Conservation (phyloP, 1,140 invertebrate genomes). For the Lucilia sericata region DNA sequence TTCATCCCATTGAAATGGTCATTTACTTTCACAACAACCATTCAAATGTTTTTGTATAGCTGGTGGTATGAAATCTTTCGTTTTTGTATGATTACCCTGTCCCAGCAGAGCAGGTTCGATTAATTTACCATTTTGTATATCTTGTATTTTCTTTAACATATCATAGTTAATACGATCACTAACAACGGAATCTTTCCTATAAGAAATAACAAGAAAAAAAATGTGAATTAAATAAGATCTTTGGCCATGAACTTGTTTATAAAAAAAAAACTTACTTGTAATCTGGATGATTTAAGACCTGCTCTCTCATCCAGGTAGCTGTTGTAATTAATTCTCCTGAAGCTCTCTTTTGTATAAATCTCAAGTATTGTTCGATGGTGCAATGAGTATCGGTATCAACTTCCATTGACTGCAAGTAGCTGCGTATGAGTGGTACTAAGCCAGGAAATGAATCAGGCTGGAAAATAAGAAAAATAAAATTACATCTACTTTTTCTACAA, state of each 20-base stretch:
- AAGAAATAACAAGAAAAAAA: slow-evolving; percentile 35
- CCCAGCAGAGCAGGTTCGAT: slow-evolving; percentile 83
- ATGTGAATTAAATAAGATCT: slow-evolving; percentile 54
- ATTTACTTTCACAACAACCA: slow-evolving; percentile 65
- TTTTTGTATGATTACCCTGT: slow-evolving; percentile 78
- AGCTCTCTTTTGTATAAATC: slow-evolving; percentile 91
- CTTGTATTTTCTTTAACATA: slow-evolving; percentile 81
- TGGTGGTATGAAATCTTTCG: slow-evolving; percentile 81
- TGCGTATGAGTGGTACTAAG: slow-evolving; percentile 92
- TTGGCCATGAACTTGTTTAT: not conserved
- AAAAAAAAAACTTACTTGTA: slow-evolving; percentile 77
- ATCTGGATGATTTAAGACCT: slow-evolving; percentile 88
- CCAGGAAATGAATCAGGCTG: slow-evolving; percentile 88
- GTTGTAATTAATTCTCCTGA: slow-evolving; percentile 88
- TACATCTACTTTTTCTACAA: too few relatives aligned
- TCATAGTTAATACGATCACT: slow-evolving; percentile 94
- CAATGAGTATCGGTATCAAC: slow-evolving; percentile 97
- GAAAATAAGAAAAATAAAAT: slow-evolving; percentile 47
- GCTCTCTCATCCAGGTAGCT: slow-evolving; percentile 92
- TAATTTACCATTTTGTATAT: slow-evolving; percentile 79
- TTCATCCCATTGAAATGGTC: slow-evolving; percentile 50
- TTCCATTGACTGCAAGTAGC: slow-evolving; percentile 93
- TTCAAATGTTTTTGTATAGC: slow-evolving; percentile 65
- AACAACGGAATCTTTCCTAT: slow-evolving; percentile 85
- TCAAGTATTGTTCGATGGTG: slow-evolving; percentile 96